Base-by-base conservation (phyloP, 2,797 vertebrate species). In the Linurgus olivaceus region DNA sequence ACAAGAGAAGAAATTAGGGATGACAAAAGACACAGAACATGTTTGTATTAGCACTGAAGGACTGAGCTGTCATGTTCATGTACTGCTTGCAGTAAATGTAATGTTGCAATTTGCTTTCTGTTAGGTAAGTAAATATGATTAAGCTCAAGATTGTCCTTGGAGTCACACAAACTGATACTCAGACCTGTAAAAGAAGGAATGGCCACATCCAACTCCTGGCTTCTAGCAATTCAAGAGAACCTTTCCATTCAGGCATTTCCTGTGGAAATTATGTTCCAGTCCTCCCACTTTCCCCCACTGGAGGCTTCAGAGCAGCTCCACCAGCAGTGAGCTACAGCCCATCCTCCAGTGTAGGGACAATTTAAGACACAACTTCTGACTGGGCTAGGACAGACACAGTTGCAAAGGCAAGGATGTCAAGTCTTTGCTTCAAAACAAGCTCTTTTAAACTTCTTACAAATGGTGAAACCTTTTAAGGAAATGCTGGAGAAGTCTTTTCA, bases 351-450 rank as follows among this genome's bases (percentile, higher is more conserved):
- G 6, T 0, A 7, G 18, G 63, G 44, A 42, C 59, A 55, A 8
- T 3, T 16, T 59, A 48, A 66, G 55, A 48, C 20, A 68, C 0
- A 35, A 7, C 17, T 42, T 59, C 3, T 2, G 7, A 5, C 7
- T 6, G 2, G 8, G 19, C 21, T 1, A 17, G n/a, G 20, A 61
- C n/a, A 86, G 62, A 35, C 6, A 10, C 1, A 21, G 15, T 2
- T 8, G 11, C 17, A 10, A 74, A 50, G 55, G 52, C 55, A 71
- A n/a, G 2, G 5, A 42, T 2, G 7, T 33, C 5, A 44, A 37
- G 20, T 31, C 40, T 66, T 40, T n/a, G 42, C 42, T 86, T 76
- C 40, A 26, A 33, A 73, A 50, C 4, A 18, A 38, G 28, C 28
- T 59, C 17, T 23, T 33, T 40, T 2, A n/a, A 25, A 25, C 15